Conservation (phyloP, 2,113 vertebrate genomes). For the Papio anubis region DNA sequence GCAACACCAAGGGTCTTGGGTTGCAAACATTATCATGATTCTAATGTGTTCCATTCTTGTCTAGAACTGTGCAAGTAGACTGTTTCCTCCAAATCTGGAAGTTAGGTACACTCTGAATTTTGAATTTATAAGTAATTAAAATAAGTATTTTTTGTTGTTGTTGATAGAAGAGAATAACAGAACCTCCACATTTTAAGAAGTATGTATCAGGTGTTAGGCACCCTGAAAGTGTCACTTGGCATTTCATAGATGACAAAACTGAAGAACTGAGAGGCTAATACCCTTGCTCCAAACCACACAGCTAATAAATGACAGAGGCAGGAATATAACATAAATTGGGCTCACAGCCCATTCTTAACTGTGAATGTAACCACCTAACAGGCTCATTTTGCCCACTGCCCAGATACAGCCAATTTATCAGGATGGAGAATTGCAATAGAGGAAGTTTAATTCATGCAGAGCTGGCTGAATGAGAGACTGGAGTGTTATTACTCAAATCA, state of each 20-base stretch:
- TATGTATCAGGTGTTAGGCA: neutral
- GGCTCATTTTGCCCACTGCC: no score
- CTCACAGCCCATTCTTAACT: neutral
- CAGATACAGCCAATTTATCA: no score
- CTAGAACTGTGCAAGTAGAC: neutral
- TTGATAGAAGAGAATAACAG: neutral
- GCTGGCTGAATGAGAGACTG: no score
- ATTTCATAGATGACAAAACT: neutral
- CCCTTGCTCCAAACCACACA: neutral
- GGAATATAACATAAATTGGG: neutral
- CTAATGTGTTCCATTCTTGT: neutral
- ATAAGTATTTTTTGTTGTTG: neutral
- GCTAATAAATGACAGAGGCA: neutral
- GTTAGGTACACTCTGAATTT: neutral
- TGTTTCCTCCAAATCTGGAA: neutral
- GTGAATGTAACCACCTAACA: no score
- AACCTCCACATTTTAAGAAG: neutral
- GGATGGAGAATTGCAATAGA: no score
- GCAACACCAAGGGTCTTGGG: neutral
- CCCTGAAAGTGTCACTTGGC: neutral
- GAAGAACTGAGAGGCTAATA: neutral
- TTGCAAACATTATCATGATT: no score
- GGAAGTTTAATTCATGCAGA: no score
- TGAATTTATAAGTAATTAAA: neutral
- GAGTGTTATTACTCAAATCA: no score